phyloP scores from a whole-genome alignment of 2,888 invertebrate species.

The Nemotelus pantherinus region DNA sequence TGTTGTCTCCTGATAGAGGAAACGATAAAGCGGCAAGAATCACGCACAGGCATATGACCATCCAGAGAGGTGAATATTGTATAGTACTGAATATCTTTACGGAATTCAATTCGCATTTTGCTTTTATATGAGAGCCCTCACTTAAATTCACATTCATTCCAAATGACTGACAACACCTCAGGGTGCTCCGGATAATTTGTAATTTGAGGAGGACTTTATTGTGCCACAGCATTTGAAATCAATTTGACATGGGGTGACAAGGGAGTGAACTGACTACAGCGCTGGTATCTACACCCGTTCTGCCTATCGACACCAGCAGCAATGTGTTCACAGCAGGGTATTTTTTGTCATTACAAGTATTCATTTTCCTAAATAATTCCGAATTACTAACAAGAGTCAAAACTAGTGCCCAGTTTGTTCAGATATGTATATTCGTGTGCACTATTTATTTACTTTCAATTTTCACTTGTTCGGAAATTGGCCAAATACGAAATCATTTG shows the following conservation, averaged over 20 bases:
- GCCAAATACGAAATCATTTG: no score
- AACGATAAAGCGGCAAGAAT: conserved; percentile 9
- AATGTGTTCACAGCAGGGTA: no score
- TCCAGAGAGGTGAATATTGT: conserved; percentile 1
- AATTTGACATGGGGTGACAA: conserved; percentile 57
- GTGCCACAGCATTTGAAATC: conserved; percentile 61
- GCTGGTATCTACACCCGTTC: conserved; percentile 1
- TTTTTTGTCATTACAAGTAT: no score
- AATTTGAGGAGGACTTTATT: conserved; percentile 58
- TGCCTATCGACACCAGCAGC: not conserved
- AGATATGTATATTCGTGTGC: no score
- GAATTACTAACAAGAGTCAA: no score
- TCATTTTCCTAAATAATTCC: no score
- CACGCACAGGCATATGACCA: conserved; percentile 35
- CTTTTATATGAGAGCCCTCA: conserved; percentile 37
- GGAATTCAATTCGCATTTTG: conserved; percentile 34
- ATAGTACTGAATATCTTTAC: conserved; percentile 26
- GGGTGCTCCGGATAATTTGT: conserved; percentile 61
- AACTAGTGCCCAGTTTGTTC: no score
- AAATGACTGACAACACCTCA: conserved; percentile 65
- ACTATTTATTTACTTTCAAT: no score
- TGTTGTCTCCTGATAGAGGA: not conserved
- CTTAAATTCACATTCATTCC: conserved; percentile 59
- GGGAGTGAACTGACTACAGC: conserved; percentile 34
- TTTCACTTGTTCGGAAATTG: no score